phyloP scores from a whole-genome alignment of 1,140 invertebrate genomes.

The Drosophila seguyi region DNA sequence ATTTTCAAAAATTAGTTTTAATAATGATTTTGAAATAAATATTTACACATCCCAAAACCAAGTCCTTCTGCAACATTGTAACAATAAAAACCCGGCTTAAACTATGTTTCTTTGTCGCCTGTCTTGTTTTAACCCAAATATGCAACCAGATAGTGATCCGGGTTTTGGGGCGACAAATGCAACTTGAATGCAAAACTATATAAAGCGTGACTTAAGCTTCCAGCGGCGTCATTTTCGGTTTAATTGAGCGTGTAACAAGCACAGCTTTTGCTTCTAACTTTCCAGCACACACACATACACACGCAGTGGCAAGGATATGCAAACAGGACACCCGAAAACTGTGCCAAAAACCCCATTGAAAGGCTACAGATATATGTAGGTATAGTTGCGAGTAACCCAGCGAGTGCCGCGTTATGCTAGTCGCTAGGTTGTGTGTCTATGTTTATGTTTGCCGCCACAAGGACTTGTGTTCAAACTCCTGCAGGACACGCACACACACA shows the following conservation, averaged over 20 bases:
- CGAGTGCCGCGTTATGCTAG: conserved; percentile 20
- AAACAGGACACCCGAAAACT: conserved; percentile 49
- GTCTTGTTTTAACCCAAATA: conserved; percentile 2
- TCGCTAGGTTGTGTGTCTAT: conserved; percentile 56
- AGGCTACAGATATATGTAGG: conserved; percentile 14
- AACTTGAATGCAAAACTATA: conserved; percentile 59
- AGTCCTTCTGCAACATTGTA: too few relatives aligned
- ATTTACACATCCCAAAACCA: background rate
- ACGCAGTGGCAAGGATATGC: conserved; percentile 45
- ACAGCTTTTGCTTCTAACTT: conserved; percentile 66
- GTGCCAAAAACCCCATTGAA: conserved; percentile 32
- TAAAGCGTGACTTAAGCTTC: conserved; percentile 78
- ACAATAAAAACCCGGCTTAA: background rate
- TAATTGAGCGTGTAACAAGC: conserved; percentile 80
- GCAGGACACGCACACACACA: conserved; percentile 39
- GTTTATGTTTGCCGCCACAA: conserved; percentile 64
- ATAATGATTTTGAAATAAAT: background rate
- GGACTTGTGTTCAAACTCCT: conserved; percentile 48
- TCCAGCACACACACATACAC: conserved; percentile 21
- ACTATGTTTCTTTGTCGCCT: background rate
- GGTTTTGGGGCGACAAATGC: conserved; percentile 27
- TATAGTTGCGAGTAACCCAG: background rate
- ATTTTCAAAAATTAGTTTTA: too few relatives aligned
- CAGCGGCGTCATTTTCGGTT: conserved; percentile 75
- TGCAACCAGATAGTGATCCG: background rate